Percentiles rank a stretch among this genome's conserved stretches.
phyloP scores from a whole-genome alignment of 2,113 vertebrate species.

The Meleagris gallopavo region DNA sequence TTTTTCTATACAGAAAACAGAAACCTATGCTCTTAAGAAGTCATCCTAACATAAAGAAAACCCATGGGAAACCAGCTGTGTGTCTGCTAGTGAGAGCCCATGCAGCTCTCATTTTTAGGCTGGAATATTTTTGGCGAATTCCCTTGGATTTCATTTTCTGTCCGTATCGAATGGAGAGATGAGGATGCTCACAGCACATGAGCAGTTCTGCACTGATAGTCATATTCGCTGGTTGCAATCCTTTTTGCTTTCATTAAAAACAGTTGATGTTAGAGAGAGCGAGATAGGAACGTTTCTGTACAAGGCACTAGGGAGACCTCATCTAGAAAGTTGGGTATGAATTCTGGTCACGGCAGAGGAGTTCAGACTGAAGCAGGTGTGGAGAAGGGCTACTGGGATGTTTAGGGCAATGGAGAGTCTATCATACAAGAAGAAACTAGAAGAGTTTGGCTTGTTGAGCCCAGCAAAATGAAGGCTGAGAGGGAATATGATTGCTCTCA shows the following conservation, averaged over 20 bases:
- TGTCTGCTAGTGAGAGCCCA: not conserved
- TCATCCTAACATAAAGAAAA: conserved; percentile 19
- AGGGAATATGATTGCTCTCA: conserved; percentile 33
- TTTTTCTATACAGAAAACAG: not conserved
- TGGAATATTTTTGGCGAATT: conserved; percentile 19
- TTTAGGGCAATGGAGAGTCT: conserved; percentile 36
- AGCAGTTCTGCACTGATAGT: conserved; percentile 34
- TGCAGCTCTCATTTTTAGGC: conserved; percentile 26
- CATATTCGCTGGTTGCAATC: not conserved
- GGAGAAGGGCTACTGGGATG: conserved; percentile 38
- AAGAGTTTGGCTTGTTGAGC: conserved; percentile 42
- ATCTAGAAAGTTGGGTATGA: not conserved
- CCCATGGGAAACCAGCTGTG: not conserved
- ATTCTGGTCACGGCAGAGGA: conserved; percentile 38
- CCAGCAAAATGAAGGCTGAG: conserved; percentile 47
- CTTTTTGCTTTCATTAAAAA: conserved; percentile 46
- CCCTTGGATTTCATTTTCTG: conserved; percentile 46
- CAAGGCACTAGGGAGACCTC: conserved; percentile 47
- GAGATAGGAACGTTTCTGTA: conserved; percentile 12
- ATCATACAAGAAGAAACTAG: conserved; percentile 23
- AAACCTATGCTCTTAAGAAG: not conserved
- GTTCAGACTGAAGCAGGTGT: conserved; percentile 40
- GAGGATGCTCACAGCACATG: conserved; percentile 26
- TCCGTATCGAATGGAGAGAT: not conserved
- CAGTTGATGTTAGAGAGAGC: conserved; percentile 31